Evolutionary conservation across 2,888 invertebrate species (phyloP), one percentile per base, ranked within the genome.

Genomic region (Chalcis sispes): DNA sequence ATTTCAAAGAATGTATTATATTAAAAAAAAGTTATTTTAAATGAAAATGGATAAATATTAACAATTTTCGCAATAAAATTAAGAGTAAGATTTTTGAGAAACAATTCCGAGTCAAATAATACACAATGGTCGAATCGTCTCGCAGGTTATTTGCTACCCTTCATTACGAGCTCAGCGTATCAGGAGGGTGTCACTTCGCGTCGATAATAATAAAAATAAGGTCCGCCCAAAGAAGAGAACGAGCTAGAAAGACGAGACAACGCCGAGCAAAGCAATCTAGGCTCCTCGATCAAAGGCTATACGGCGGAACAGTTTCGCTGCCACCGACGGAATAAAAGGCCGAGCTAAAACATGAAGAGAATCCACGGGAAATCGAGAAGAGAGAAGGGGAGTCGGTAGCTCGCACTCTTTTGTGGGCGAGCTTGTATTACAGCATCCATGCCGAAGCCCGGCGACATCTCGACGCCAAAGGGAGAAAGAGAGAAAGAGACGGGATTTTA

Each of bases 401-500:
- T 36, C 15, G 15, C 40, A 46, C 59, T 48, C 23, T 66, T 50
- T 54, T 65, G 52, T 20, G 66, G 66, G 29, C 29, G 62, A 52
- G 62, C 62, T 42, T 71, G 42, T 46, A 64, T 46, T 64, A 62
- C 58, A 52, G 59, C 56, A 20, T 83, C 81, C 82, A 82, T 81
- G 79, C 77, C 74, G 15, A 54, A 66, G 79, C 77, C 74, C 18
- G 61, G 71, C 87, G 88, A 88, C 88, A 86, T 88, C 85, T 85
- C 85, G 88, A 85, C 88, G 88, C 88, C 88, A 40, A 62, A 70
- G 52, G 29, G 69, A 15, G 58, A 25, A 2, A 36, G 36, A 36
- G 10, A 25, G 2, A 36, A 10, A 36, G 10, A 62, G 18, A 23
- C 32, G n/a, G 54, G 85, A 85, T 87, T 88, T 87, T 88, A 88